These are phyloP conservation scores for Arenicola marina DNA, from an alignment of 2,888 invertebrate species.

Conservation along the genomic window DNA sequence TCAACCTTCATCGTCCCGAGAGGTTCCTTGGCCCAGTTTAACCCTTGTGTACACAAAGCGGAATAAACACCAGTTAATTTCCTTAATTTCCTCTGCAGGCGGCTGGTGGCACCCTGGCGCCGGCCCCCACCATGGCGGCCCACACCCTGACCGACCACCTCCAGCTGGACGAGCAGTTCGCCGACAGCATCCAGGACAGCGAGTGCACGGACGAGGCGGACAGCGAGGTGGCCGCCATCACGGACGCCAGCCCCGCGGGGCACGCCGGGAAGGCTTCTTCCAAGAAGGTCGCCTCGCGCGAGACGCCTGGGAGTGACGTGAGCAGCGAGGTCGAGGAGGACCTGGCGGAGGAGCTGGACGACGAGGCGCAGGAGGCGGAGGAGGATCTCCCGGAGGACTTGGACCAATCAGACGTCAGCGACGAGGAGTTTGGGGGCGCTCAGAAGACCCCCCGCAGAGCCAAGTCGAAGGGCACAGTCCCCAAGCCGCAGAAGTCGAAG, in stretches of 20 bases:
- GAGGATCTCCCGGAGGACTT: no score
- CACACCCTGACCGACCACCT: slow-evolving; percentile 16
- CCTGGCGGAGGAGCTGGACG: slow-evolving; percentile 31
- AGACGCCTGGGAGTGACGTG: neutral
- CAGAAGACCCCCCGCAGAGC: no score
- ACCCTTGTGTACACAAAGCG: no score
- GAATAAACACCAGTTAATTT: no score
- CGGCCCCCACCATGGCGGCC: slow-evolving; percentile 12
- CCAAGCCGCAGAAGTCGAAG: neutral
- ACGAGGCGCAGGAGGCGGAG: slow-evolving; percentile 15
- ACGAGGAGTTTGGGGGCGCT: no score
- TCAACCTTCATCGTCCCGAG: no score
- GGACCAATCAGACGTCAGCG: no score
- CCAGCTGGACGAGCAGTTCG: slow-evolving; percentile 16
- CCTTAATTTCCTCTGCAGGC: slow-evolving; percentile 5
- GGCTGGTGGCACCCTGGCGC: slow-evolving; percentile 12
- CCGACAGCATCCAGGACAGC: slow-evolving; percentile 20
- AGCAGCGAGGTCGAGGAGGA: slow-evolving; percentile 11
- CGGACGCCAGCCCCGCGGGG: no score
- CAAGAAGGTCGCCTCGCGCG: neutral
- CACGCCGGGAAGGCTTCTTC: no score
- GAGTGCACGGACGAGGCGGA: slow-evolving; percentile 17
- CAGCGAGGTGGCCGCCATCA: slow-evolving; percentile 5
- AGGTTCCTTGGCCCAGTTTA: no score
- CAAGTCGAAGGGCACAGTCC: neutral